These are phyloP conservation scores for Arothron firmamentum DNA, from an alignment of 2,113 vertebrate species.

Conservation along the genomic window DNA sequence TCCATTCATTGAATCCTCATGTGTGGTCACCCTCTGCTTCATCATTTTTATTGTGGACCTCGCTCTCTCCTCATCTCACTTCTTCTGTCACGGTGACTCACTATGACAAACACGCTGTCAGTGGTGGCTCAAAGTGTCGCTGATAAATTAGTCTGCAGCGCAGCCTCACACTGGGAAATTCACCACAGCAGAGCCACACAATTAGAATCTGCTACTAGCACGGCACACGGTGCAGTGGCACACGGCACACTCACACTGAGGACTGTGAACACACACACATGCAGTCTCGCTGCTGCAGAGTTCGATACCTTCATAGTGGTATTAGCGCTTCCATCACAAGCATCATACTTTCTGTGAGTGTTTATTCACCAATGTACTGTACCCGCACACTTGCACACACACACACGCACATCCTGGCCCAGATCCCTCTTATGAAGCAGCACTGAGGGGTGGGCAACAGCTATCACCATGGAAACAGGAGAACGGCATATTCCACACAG, in stretches of 20 bases:
- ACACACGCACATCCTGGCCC: conserved; percentile 53
- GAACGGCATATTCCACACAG: conserved; percentile 65
- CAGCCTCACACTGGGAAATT: conserved; percentile 23
- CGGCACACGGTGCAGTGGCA: conserved; percentile 29
- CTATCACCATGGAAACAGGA: conserved; percentile 77
- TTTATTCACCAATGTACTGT: conserved; percentile 32
- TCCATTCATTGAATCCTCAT: conserved; percentile 15
- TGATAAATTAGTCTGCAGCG: conserved; percentile 22
- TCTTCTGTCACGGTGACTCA: conserved; percentile 43
- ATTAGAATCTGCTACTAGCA: conserved; percentile 46
- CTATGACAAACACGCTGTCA: conserved; percentile 18
- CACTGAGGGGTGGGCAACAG: conserved; percentile 45
- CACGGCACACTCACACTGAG: conserved; percentile 18
- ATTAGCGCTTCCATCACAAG: conserved; percentile 37
- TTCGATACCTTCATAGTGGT: conserved; percentile 37
- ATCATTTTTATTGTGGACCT: conserved; percentile 16
- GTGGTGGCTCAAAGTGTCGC: conserved; percentile 10
- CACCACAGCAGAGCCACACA: conserved; percentile 19
- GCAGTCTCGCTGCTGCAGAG: background rate
- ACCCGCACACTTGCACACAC: background rate
- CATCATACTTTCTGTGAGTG: conserved; percentile 21
- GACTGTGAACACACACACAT: conserved; percentile 9
- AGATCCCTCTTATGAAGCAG: conserved; percentile 58
- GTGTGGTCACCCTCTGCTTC: conserved; percentile 29
- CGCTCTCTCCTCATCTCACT: conserved; percentile 24